Conservation (phyloP, 1,140 invertebrate genomes). For the Diuraphis noxia region DNA sequence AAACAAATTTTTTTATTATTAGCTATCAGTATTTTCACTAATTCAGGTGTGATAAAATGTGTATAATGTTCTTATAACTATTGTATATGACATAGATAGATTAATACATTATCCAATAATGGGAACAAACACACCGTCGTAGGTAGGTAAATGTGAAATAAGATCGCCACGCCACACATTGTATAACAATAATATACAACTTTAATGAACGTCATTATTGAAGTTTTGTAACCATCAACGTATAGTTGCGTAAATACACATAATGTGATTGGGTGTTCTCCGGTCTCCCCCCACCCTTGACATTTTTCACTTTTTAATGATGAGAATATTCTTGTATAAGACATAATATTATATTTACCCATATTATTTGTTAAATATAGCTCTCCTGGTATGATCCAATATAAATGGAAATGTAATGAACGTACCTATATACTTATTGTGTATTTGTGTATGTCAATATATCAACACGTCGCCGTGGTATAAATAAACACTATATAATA, state of each 20-base stretch:
- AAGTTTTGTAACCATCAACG: conserved; percentile 29
- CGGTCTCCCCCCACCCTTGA: too few relatives aligned
- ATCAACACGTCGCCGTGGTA: background rate
- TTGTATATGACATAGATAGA: too few relatives aligned
- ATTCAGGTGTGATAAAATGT: background rate
- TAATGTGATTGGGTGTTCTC: background rate
- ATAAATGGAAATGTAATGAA: too few relatives aligned
- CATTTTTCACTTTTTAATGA: background rate
- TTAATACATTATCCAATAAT: conserved; percentile 3
- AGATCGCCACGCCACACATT: background rate
- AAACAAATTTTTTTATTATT: background rate
- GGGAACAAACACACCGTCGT: background rate
- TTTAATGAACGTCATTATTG: background rate
- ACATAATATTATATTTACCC: background rate
- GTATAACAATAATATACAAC: background rate
- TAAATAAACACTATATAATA: background rate
- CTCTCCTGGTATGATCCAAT: too few relatives aligned
- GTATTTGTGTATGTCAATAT: background rate
- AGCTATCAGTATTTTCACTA: background rate
- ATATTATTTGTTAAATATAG: background rate
- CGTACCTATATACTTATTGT: too few relatives aligned
- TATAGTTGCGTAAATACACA: background rate
- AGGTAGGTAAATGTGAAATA: background rate
- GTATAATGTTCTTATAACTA: background rate
- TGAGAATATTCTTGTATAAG: background rate